Evolutionary conservation across 37 sponge, comb jelly and placozoan species (phyloP), one percentile per base, ranked within the genome.

Genomic region (Theonella swinhoei): DNA sequence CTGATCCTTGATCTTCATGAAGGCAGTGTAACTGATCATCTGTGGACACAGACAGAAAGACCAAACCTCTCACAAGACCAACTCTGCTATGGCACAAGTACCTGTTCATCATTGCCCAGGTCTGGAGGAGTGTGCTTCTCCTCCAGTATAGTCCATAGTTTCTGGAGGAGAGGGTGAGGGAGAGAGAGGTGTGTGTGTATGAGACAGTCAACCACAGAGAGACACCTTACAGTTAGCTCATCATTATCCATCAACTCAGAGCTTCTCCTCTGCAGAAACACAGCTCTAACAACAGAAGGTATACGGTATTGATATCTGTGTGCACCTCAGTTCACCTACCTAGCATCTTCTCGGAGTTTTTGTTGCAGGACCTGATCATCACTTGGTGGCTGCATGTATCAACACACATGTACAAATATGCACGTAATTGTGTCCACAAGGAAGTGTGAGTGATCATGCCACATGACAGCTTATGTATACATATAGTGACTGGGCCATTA

Each of bases 321-420:
- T 29, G 29, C n/a, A 65, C 30, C 29, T 23, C 25, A 19, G 60
- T 19, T 20, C 60, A 20, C 34, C 28, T 32, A 83, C 83, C 98
- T 82, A 3, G 96, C 86, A 34, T 96, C 98, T 64, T 94, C 98
- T 58, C 98, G 59, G 34, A 98, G 85, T 70, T 98, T 98, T 78
- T 94, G 96, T 17, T 77, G 88, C 26, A 98, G 80, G 0, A 91
- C 66, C 24, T 95, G 78, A 60, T 91, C 96, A 40, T 95, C 96
- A 20, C 81, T 54, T 9, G 98, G 98, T 23, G 90, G 91, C 85
- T 91, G 75, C 19, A 77, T 42, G 26, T 61, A 62, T n/a, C n/a
- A n/a, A n/a, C n/a, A n/a, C n/a, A n/a, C n/a, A n/a, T n/a, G n/a
- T n/a, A n/a, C n/a, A n/a, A n/a, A n/a, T n/a, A n/a, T n/a, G n/a